Base-by-base conservation (phyloP, 1,140 invertebrate species). In the Tetraneura akinire region DNA sequence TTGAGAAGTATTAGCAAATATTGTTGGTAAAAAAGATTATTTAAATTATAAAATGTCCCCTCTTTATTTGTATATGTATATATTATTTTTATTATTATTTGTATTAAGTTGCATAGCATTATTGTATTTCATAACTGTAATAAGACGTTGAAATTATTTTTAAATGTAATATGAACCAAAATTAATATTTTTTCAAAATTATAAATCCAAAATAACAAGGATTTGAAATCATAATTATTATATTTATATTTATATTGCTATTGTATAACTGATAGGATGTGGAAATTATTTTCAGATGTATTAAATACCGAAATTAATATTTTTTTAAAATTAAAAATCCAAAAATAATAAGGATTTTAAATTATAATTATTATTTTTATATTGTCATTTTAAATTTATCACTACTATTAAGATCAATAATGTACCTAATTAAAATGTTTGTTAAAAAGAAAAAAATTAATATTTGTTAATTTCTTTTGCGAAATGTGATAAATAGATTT, bases 141-240 rank as follows among this genome's bases (percentile, higher is more conserved):
- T 78, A 78, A 78, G 55, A 62, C 37, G 42, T 57, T 37, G 62
- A 62, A 78, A 78, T 78, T 78, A 78, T 62, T 78, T 62, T 78
- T 55, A 78, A 78, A 62, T 78, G 23, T 26, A 62, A 47, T 62
- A 78, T 62, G 55, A 62, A n/a, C n/a, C n/a, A n/a, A 26, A 37
- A 55, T 62, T 60, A 78, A 23, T 60, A 14, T 78, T 37, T 37
- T 47, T 62, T 45, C 47, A 0, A 57, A 57, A 78, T 26, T 78
- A 23, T n/a, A 78, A 62, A 13, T 78, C 74, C 55, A 47, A n/a
- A n/a, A 78, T 3, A 26, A 62, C 23, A 76, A 45, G 74, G 74
- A 78, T 78, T n/a, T n/a, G n/a, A n/a, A n/a, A n/a, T n/a, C n/a
- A n/a, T n/a, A n/a, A n/a, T n/a, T n/a, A n/a, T n/a, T n/a, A n/a